These are phyloP conservation scores for Elephantulus edwardii DNA, from an alignment of 2,113 vertebrate genomes.

Conservation along the genomic window DNA sequence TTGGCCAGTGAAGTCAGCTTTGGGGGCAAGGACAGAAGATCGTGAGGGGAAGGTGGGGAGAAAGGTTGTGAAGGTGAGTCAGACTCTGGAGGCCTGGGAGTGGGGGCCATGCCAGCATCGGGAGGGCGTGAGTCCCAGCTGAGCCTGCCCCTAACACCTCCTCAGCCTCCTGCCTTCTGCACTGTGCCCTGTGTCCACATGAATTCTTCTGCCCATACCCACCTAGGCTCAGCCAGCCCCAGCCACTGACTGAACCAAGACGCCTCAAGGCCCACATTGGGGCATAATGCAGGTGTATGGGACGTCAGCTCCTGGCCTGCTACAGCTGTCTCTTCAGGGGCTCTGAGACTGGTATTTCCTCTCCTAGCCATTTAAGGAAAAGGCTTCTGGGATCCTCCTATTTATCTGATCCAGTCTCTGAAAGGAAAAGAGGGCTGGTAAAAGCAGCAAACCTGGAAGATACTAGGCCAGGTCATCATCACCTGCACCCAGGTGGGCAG, in stretches of 20 bases:
- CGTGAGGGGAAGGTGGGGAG: neutral
- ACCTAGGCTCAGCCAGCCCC: neutral
- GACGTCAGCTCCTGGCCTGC: neutral
- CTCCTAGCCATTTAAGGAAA: neutral
- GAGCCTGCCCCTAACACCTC: neutral
- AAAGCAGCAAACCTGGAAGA: too few relatives aligned
- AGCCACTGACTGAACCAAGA: neutral
- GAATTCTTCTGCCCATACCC: neutral
- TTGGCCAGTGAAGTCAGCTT: too few relatives aligned
- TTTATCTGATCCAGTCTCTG: neutral
- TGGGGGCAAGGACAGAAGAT: neutral
- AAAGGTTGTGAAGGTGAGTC: too few relatives aligned
- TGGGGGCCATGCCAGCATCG: too few relatives aligned
- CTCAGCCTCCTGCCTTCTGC: neutral
- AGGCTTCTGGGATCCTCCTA: neutral
- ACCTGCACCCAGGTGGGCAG: neutral
- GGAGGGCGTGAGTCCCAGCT: neutral
- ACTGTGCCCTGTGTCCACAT: neutral
- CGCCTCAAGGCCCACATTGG: neutral
- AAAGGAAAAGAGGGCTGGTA: slow-evolving; percentile 12
- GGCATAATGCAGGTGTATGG: too few relatives aligned
- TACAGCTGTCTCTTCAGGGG: neutral
- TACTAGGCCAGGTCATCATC: neutral
- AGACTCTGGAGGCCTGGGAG: too few relatives aligned
- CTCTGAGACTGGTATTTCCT: neutral